Evolutionary conservation across 2,113 vertebrate genomes (phyloP), one percentile per base, ranked within the genome.

Genomic region (Porphyrio hochstetteri): DNA sequence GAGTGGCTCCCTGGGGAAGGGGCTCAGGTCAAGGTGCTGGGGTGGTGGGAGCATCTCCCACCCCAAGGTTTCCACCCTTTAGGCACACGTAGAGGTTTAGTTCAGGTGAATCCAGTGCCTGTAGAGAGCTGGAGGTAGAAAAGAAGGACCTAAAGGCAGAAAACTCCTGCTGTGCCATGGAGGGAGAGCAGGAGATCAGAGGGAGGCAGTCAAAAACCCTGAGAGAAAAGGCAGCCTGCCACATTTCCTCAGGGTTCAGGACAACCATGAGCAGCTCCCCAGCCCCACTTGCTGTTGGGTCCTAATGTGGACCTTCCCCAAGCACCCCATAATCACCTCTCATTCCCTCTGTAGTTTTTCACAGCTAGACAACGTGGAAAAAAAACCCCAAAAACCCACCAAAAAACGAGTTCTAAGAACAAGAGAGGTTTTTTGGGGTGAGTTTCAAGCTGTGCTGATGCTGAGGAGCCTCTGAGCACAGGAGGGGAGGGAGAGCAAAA

Each of bases 211-310:
- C 35, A 40, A 82, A 88, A 88, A 5, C 3, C 35, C 38, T 1
- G 0, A 18, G 60, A 88, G 64, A 59, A 74, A 60, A 82, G 20
- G 72, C 31, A 81, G 18, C 18, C 19, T 2, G 5, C 69, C 18
- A 28, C 40, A 89, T 86, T 89, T 23, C 48, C 38, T 61, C 0
- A 4, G 35, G 33, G 55, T 53, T 59, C 88, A 46, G 38, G 28
- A 46, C 64, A 75, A 23, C 20, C 63, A 23, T 2, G 17, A 83
- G 50, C 53, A 88, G 38, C 44, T 76, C 18, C 9, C 13, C 11
- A 23, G 15, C 11, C 35, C 20, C 1, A 0, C 13, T 60, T 0
- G 0, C 31, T 69, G 21, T 3, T 3, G 2, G 13, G 3, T 20
- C 4, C 16, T 52, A n/a, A 36, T 0, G 0, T 14, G 11, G 17